Percentiles rank a stretch among this genome's conserved stretches.
These are phyloP conservation scores for Tridacna crocea DNA, from an alignment of 2,888 invertebrate genomes.

Conservation along the genomic window DNA sequence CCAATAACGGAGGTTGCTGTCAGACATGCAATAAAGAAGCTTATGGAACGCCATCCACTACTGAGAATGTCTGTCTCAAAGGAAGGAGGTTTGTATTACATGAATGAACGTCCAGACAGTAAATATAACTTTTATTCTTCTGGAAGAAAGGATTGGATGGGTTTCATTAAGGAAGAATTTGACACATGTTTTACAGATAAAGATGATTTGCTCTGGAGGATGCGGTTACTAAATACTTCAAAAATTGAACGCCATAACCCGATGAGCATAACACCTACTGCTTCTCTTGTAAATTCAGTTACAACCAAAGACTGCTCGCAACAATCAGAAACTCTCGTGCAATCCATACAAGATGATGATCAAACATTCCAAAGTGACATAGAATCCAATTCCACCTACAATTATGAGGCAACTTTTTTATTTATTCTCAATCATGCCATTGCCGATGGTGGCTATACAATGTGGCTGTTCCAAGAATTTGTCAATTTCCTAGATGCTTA, in stretches of 20 bases:
- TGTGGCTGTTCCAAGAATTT: slow-evolving; percentile 61
- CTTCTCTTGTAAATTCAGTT: neutral
- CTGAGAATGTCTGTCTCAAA: slow-evolving; percentile 33
- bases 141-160: slow-evolving; percentile 43
- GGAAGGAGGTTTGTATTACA: slow-evolving; percentile 2
- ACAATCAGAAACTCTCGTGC: neutral
- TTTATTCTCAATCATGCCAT: slow-evolving; percentile 56
- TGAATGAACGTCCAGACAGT: slow-evolving; percentile 29
- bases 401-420: slow-evolving; percentile 41
- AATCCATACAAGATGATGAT: neutral
- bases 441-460: slow-evolving; percentile 54
- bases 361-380: neutral
- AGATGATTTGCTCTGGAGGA: slow-evolving; percentile 40
- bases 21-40: slow-evolving; percentile 26
- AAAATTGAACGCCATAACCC: neutral
- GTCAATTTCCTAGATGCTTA: slow-evolving; percentile 50
- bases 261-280: neutral
- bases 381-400: neutral
- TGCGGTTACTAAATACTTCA: slow-evolving; percentile 35
- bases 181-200: slow-evolving; percentile 31
- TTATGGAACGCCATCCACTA: slow-evolving; percentile 52
- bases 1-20: slow-evolving; percentile 31
- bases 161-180: slow-evolving; percentile 43
- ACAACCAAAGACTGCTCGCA: neutral
- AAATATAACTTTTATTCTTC: slow-evolving; percentile 35